Base-by-base conservation (phyloP, 2,797 vertebrate genomes). In the Argyrosomus regius region DNA sequence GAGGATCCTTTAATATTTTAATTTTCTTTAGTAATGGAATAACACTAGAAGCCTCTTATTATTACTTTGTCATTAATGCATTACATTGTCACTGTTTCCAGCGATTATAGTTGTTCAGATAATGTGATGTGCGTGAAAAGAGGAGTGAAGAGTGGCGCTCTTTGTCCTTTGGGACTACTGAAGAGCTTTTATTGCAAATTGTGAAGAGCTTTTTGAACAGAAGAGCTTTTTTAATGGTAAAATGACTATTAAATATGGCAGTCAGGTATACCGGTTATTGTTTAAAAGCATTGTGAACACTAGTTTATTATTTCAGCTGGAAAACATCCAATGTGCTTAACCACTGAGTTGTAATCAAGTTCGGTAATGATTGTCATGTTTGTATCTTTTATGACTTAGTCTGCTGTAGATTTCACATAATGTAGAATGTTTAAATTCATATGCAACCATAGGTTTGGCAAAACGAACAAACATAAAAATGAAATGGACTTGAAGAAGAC, bases 1-100 rank as follows among this genome's bases (percentile, higher is more conserved):
- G 31, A 56, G 61, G 61, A 17, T 35, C 12, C 18, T 16, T 62
- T 22, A n/a, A 46, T 26, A 63, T 26, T 39, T 24, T 22, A 31
- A 60, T 24, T 62, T 22, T 78, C 24, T 60, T 6, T 64, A 24
- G 11, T 14, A 66, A 79, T 74, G 46, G 20, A 69, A 61, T 12
- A 35, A 65, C 26, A 66, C 68, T 64, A 35, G 11, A 73, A 53
- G 58, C 24, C 70, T 54, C 39, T 24, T 17, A 22, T 35, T n/a
- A 39, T 48, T 45, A 43, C 3, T 17, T 1, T 39, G 35, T 43
- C 57, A 58, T 66, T 67, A 28, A 50, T 64, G 59, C 10, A 60
- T 26, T n/a, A 28, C 57, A 59, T 24, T 61, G 5, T 41, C 56
- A 49, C 7, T 50, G n/a, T 54, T 14, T 13, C 20, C 31, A 66